Conservation (phyloP, 2,888 invertebrate genomes). For the Caprella mutica region DNA sequence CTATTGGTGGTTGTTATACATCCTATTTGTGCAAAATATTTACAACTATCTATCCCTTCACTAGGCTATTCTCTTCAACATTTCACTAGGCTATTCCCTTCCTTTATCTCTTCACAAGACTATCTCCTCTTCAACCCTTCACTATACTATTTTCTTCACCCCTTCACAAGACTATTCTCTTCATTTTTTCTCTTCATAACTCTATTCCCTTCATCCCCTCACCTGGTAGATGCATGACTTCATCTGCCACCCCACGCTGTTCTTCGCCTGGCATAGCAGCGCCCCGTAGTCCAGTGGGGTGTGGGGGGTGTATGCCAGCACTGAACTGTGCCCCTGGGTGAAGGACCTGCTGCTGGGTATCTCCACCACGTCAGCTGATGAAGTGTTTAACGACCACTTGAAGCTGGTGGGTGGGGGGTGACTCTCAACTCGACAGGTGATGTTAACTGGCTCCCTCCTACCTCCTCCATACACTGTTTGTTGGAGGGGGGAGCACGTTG, state of each 20-base stretch:
- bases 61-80: too few species aligned
- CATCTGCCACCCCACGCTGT: conserved; percentile 69
- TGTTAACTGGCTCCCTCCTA: conserved; percentile 54
- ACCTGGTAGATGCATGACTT: conserved; percentile 76
- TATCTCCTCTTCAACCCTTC: not conserved
- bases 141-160: not conserved
- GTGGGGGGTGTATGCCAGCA: conserved; percentile 71
- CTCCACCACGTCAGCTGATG: conserved; percentile 35
- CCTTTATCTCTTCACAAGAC: too few species aligned
- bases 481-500: conserved; percentile 58
- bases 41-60: too few species aligned
- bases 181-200: not conserved
- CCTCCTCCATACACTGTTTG: conserved; percentile 59
- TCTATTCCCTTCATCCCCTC: not conserved
- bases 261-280: conserved; percentile 74
- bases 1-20: too few species aligned
- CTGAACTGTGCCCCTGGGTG: conserved; percentile 55
- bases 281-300: conserved; percentile 83
- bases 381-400: conserved; percentile 76
- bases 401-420: conserved; percentile 62
- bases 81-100: too few species aligned
- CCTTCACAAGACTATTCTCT: not conserved
- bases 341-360: conserved; percentile 43
- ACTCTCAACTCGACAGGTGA: conserved; percentile 60
- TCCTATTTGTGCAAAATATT: too few species aligned